These are phyloP conservation scores for Galago senegalensis DNA, from an alignment of 2,797 vertebrate genomes.

Conservation along the genomic window DNA sequence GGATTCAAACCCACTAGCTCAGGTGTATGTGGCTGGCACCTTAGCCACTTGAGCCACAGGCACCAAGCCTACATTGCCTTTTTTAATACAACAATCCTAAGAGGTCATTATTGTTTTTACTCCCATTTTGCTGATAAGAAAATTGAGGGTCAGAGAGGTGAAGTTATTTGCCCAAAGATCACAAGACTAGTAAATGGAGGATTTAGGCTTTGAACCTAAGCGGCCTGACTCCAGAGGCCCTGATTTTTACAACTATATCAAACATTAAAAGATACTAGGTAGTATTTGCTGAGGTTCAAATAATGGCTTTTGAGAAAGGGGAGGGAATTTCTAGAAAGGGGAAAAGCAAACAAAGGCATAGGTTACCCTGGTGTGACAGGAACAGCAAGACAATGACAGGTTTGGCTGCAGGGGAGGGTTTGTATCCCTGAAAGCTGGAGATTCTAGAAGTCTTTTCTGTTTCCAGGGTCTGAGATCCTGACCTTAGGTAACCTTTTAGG, in stretches of 20 bases:
- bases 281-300: conserved; percentile 63
- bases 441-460: conserved; percentile 11
- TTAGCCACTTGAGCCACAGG: no score
- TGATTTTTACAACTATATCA: conserved; percentile 53
- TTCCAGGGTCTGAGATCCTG: neutral
- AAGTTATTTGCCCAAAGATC: conserved; percentile 37
- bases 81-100: conserved; percentile 23
- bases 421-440: neutral
- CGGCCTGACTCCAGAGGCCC: conserved; percentile 4
- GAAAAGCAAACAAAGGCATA: conserved; percentile 11
- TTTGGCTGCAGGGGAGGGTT: neutral
- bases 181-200: conserved; percentile 50
- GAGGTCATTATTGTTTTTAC: conserved; percentile 56
- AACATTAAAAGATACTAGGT: neutral
- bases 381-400: conserved; percentile 12
- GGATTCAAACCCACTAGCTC: no score
- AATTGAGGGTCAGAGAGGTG: conserved; percentile 39
- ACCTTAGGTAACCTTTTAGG: conserved; percentile 42
- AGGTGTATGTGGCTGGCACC: no score
- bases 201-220: conserved; percentile 55
- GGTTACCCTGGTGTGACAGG: neutral
- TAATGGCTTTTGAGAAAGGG: conserved; percentile 23
- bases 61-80: neutral
- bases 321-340: conserved; percentile 39
- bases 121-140: conserved; percentile 60